Evolutionary conservation across 1,140 invertebrate species (phyloP).

Genomic region (Penaeus indicus): DNA sequence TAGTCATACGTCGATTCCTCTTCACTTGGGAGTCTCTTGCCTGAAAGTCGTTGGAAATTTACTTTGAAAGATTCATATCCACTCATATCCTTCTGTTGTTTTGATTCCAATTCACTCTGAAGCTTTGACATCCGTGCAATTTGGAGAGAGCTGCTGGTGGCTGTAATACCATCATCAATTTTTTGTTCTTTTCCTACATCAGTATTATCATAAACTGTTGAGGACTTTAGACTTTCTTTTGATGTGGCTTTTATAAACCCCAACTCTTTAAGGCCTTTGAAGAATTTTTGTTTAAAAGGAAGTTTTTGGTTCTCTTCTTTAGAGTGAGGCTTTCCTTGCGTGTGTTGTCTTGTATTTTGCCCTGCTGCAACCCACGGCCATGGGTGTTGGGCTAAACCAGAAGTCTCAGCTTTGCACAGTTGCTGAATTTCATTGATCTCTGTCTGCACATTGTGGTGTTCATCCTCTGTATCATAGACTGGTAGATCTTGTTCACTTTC

Average conservation of each 20-base stretch:
- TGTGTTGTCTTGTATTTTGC: not conserved
- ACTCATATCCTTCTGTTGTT: conserved; percentile 21
- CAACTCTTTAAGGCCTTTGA: conserved; percentile 46
- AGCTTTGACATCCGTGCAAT: not conserved
- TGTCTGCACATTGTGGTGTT: conserved; percentile 10
- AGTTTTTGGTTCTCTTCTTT: conserved; percentile 31
- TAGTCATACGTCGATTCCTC: conserved; percentile 60
- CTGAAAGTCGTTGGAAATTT: conserved; percentile 45
- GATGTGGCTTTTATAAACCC: conserved; percentile 50
- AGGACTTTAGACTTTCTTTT: not conserved
- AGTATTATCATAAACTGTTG: no score
- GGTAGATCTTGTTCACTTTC: conserved; percentile 48
- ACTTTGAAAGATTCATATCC: conserved; percentile 44
- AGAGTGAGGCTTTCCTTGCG: not conserved
- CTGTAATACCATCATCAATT: no score
- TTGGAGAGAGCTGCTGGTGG: not conserved
- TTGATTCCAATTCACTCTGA: conserved; percentile 16
- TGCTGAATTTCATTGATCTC: conserved; percentile 7
- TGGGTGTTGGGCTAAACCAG: not conserved
- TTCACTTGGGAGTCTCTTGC: conserved; percentile 39
- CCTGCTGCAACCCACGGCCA: not conserved
- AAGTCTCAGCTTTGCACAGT: not conserved
- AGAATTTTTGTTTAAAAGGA: conserved; percentile 52
- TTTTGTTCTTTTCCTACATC: no score
- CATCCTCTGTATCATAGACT: conserved; percentile 27